Percentiles rank a stretch among this genome's conserved stretches.
These are phyloP conservation scores for Nothocercus nigrocapillus DNA, from an alignment of 2,113 vertebrate genomes.

Conservation along the genomic window DNA sequence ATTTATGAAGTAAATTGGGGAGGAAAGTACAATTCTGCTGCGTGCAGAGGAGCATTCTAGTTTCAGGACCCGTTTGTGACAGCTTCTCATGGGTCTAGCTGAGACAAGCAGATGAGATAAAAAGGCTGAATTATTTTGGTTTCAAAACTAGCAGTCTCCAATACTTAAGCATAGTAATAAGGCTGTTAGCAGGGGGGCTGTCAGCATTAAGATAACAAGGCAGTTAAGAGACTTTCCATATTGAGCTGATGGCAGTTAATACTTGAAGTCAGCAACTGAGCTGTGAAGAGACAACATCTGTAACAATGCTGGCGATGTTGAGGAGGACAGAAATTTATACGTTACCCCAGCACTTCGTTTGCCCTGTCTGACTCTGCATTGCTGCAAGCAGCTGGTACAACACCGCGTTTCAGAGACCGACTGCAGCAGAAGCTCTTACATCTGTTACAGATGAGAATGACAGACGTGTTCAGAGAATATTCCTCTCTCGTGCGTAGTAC, in stretches of 20 bases:
- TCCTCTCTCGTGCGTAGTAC: neutral
- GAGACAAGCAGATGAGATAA: neutral
- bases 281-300: neutral
- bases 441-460: neutral
- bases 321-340: neutral
- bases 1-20: neutral
- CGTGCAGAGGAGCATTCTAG: neutral
- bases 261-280: neutral
- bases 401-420: neutral
- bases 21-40: neutral
- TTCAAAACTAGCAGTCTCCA: neutral
- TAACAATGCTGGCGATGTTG: neutral
- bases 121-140: neutral
- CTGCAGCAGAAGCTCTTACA: neutral
- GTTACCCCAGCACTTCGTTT: neutral
- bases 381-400: conserved; percentile 33
- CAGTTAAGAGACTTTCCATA: neutral
- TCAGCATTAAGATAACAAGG: neutral
- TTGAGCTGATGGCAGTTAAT: neutral
- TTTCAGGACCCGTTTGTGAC: neutral
- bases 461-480: neutral
- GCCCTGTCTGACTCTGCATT: neutral
- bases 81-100: neutral
- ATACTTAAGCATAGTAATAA: neutral
- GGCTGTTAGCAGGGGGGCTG: neutral